Base-by-base conservation (phyloP, 2,888 invertebrate genomes). In the Agonopterix heracliana region DNA sequence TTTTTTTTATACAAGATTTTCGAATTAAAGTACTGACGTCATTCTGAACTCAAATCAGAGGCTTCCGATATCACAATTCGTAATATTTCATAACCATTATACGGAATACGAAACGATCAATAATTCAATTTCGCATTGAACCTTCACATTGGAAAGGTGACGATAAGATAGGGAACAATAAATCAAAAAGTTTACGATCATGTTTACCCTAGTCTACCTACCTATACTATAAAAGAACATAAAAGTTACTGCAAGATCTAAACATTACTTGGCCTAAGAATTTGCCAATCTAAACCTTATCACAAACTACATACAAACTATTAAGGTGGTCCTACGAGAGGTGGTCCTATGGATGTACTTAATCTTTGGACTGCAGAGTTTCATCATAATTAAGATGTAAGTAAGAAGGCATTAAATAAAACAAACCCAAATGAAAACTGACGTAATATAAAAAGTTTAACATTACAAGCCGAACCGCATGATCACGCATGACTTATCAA, bases 161-260 rank as follows among this genome's bases (percentile, higher is more conserved):
- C 66, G 67, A 73, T 68, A 70, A 67, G 69, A 71, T 71, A 65
- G 59, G 56, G 59, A 51, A 59, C 63, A 61, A 68, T 76, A 72
- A 77, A 79, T 77, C 68, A 70, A 63, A 56, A 68, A 64, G 60
- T 74, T 75, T 71, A 75, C 66, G 68, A 69, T 65, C 59, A 49
- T 71, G 68, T 69, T 68, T 63, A 63, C 55, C 54, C 54, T 57
- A 50, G 47, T 48, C 49, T 44, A 10, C 47, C 46, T 51, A 38
- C 34, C 26, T 26, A 26, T 26, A 45, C 36, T 35, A 41, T 11
- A 45, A 17, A 43, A 17, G 43, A 14, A 40, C 17, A 47, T 50
- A 46, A 49, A 51, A 44, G 41, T 12, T 47, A 11, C 26, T 35
- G 17, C 10, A 1, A 40, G 45, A n/a, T 35, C 41, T 35, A 34